Evolutionary conservation across 2,888 invertebrate species (phyloP).

Genomic region (Plebejus argus): DNA sequence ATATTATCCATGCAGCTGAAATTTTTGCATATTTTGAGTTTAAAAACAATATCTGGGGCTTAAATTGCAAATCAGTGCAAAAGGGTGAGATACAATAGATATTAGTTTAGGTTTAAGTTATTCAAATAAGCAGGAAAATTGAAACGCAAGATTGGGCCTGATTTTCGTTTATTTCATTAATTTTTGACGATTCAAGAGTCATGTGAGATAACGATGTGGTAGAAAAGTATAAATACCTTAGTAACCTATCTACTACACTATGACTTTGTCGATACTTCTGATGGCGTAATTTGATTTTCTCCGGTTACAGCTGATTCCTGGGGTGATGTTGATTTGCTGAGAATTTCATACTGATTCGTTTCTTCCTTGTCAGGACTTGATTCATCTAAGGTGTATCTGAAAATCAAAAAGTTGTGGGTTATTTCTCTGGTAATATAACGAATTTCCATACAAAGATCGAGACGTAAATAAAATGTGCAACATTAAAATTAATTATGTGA

Average conservation of each 20-base stretch:
- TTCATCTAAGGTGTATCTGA: conserved; percentile 82
- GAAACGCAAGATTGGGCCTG: neutral
- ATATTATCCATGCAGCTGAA: no score
- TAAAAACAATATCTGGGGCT: neutral
- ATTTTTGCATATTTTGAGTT: no score
- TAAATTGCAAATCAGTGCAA: neutral
- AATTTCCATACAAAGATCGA: no score
- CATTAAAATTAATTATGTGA: no score
- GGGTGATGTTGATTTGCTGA: conserved; percentile 68
- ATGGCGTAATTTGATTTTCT: neutral
- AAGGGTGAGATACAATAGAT: no score
- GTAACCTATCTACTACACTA: conserved; percentile 2
- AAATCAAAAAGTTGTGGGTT: conserved; percentile 24
- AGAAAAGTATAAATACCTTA: neutral
- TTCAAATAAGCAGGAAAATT: neutral
- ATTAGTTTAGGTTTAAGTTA: neutral
- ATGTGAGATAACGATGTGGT: neutral
- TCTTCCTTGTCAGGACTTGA: conserved; percentile 81
- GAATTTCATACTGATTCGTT: conserved; percentile 80
- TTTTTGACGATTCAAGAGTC: neutral
- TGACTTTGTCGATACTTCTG: neutral
- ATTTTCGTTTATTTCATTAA: neutral
- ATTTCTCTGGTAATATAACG: neutral
- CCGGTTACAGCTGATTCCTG: neutral
- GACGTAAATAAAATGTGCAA: no score